Evolutionary conservation across 2,113 vertebrate genomes (phyloP).

Genomic region (Halcyon senegalensis): DNA sequence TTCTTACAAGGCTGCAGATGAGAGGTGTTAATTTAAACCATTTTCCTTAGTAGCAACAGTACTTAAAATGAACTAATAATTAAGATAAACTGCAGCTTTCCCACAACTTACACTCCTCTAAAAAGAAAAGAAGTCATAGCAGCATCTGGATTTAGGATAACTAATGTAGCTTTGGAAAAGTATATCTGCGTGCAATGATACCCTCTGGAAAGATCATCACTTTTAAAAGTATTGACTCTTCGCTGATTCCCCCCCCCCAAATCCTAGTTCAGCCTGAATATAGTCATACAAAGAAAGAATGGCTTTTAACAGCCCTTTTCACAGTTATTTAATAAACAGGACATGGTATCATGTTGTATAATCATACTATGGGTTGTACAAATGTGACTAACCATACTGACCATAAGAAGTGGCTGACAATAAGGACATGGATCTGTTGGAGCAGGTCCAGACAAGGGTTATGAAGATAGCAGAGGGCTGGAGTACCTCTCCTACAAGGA

Average conservation of each 20-base stretch:
- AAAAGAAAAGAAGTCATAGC: background rate
- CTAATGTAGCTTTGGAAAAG: background rate
- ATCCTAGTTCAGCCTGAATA: background rate
- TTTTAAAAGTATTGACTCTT: background rate
- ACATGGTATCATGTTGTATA: background rate
- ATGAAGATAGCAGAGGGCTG: too few relatives aligned
- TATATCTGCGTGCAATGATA: background rate
- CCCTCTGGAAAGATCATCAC: background rate
- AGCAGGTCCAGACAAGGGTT: too few relatives aligned
- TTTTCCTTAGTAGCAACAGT: background rate
- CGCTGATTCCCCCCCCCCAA: background rate
- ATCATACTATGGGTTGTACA: background rate
- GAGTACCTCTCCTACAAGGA: too few relatives aligned
- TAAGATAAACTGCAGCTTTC: background rate
- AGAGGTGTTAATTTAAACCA: background rate
- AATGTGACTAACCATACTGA: background rate
- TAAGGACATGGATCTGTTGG: too few relatives aligned
- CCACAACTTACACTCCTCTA: background rate
- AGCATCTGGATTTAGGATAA: background rate
- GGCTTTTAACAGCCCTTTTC: background rate
- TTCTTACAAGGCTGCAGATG: background rate
- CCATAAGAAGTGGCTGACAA: too few relatives aligned
- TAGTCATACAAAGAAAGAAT: background rate
- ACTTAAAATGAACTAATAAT: background rate
- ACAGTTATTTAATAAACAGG: background rate